Conservation (phyloP, 2,113 vertebrate genomes). For the Saimiri boliviensis region DNA sequence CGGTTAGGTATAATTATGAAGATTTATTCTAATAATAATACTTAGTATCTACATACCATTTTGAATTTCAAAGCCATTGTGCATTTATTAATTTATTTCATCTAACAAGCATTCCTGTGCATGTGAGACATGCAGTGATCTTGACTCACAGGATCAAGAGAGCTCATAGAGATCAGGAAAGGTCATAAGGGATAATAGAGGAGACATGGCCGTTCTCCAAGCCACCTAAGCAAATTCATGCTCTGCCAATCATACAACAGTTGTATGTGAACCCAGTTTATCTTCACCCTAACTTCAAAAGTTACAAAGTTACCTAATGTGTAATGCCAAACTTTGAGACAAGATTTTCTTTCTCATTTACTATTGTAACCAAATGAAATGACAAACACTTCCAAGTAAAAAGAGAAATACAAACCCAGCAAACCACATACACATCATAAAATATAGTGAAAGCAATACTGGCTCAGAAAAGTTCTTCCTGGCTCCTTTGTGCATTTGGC, state of each 20-base stretch:
- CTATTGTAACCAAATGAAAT: neutral
- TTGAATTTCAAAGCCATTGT: neutral
- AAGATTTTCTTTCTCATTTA: neutral
- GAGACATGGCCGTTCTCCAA: neutral
- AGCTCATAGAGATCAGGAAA: neutral
- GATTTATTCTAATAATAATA: slow-evolving; percentile 45
- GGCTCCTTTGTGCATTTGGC: neutral
- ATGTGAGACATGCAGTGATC: neutral
- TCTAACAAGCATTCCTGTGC: neutral
- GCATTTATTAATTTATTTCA: neutral
- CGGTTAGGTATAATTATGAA: neutral
- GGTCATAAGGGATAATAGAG: neutral
- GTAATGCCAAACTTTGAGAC: neutral
- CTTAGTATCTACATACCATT: neutral
- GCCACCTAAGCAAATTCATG: neutral
- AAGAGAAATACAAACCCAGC: neutral
- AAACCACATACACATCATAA: neutral
- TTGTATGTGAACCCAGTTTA: neutral
- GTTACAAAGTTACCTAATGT: neutral
- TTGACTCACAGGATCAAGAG: neutral
- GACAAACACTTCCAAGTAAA: neutral
- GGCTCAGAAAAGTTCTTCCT: neutral
- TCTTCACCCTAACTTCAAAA: neutral
- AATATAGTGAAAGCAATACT: neutral
- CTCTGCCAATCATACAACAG: neutral